These are phyloP conservation scores for Calephelis perditalis DNA, from an alignment of 2,888 invertebrate genomes.

Conservation along the genomic window DNA sequence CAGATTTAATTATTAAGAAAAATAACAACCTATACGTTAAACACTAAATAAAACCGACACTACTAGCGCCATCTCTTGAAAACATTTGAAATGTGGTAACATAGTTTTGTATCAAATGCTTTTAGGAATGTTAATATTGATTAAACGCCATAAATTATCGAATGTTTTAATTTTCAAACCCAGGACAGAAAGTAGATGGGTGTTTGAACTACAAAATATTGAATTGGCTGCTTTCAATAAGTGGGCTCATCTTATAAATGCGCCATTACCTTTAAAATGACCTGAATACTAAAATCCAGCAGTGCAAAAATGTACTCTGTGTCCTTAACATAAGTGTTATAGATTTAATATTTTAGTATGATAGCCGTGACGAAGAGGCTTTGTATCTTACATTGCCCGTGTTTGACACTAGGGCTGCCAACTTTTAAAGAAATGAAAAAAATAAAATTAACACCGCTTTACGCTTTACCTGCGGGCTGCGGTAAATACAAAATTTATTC, in stretches of 20 bases:
- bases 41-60: constrained; percentile 6
- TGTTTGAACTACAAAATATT: constrained; percentile 69
- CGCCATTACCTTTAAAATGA: constrained; percentile 18
- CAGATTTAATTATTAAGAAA: too few relatives aligned
- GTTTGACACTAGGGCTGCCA: constrained; percentile 20
- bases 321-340: not conserved
- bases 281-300: not conserved
- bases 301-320: not conserved
- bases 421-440: not conserved
- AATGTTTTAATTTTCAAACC: constrained; percentile 49
- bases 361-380: not conserved
- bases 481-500: too few relatives aligned
- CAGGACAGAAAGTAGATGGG: constrained; percentile 44
- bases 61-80: constrained; percentile 36
- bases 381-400: constrained; percentile 31
- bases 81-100: constrained; percentile 16
- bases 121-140: constrained; percentile 27
- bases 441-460: too few relatives aligned
- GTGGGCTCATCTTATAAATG: constrained; percentile 43
- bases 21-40: not conserved
- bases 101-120: not conserved
- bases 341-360: not conserved
- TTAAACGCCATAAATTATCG: constrained; percentile 33
- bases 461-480: too few relatives aligned
- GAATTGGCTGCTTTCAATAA: constrained; percentile 70